Evolutionary conservation across 2,888 invertebrate genomes (phyloP).

Genomic region (Eilema griseolum): DNA sequence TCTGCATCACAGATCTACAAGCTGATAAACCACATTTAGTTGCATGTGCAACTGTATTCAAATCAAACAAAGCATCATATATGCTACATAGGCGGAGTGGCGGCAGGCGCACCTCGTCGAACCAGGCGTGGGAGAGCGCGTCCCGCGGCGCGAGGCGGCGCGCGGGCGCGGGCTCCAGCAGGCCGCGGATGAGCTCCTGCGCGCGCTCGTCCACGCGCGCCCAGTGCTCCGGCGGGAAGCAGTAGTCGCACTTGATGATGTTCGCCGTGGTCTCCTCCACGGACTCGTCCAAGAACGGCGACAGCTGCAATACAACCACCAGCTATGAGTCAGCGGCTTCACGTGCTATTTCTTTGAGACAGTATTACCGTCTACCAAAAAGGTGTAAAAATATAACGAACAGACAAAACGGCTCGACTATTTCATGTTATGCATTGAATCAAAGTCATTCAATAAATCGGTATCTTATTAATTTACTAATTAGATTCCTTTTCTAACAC

Average conservation of each 20-base stretch:
- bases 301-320: constrained; percentile 83
- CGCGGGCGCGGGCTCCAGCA: constrained; percentile 87
- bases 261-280: constrained; percentile 94
- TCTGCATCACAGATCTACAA: too few relatives aligned
- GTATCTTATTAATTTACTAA: too few relatives aligned
- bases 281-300: constrained; percentile 94
- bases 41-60: background rate
- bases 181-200: constrained; percentile 88
- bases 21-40: too few relatives aligned
- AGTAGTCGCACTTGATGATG: constrained; percentile 93
- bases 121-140: constrained; percentile 75
- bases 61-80: background rate
- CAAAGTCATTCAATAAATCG: too few relatives aligned
- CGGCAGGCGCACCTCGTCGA: constrained; percentile 67
- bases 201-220: constrained; percentile 89
- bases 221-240: constrained; percentile 94
- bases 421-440: too few relatives aligned
- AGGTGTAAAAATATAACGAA: too few relatives aligned
- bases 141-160: constrained; percentile 65
- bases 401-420: too few relatives aligned
- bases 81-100: too few relatives aligned
- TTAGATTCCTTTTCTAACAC: too few relatives aligned
- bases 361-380: too few relatives aligned
- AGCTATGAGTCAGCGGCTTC: background rate
- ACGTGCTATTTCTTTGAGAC: background rate